These are phyloP conservation scores for Syrmaticus mikado DNA, from an alignment of 2,113 vertebrate genomes.

Conservation along the genomic window DNA sequence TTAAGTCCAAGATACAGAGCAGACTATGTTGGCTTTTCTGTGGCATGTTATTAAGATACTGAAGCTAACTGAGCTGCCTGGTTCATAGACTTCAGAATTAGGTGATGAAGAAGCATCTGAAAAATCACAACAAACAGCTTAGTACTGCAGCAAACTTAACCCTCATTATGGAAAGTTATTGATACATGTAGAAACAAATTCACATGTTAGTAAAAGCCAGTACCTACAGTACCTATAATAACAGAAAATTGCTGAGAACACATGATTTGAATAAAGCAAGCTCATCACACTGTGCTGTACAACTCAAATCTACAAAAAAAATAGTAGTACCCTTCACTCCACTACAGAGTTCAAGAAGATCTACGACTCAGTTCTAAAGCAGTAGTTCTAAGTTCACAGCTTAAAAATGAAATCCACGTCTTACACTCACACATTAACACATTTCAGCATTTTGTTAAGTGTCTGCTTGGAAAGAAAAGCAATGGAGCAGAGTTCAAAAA, in stretches of 20 bases:
- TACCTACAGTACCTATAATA: neutral
- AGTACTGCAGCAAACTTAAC: neutral
- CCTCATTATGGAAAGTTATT: neutral
- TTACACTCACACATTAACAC: neutral
- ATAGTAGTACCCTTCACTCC: neutral
- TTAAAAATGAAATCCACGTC: neutral
- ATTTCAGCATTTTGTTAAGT: no score
- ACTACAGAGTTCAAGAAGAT: neutral
- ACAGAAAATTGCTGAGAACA: neutral
- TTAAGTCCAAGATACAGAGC: neutral
- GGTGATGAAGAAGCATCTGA: neutral
- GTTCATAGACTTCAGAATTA: neutral
- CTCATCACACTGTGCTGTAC: neutral
- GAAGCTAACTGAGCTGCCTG: neutral
- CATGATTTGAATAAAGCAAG: neutral
- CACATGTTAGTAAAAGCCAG: neutral
- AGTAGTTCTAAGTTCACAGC: no score
- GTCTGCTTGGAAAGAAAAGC: neutral
- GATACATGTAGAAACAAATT: neutral
- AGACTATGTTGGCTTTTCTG: neutral
- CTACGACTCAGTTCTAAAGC: neutral
- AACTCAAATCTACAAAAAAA: no score
- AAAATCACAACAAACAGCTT: neutral
- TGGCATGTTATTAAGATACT: neutral
- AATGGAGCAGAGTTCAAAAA: neutral